A percentile compares a stretch with the other conserved stretches of the same genome.
phyloP scores from a whole-genome alignment of 2,113 vertebrate genomes.

The Nerophis ophidion region DNA sequence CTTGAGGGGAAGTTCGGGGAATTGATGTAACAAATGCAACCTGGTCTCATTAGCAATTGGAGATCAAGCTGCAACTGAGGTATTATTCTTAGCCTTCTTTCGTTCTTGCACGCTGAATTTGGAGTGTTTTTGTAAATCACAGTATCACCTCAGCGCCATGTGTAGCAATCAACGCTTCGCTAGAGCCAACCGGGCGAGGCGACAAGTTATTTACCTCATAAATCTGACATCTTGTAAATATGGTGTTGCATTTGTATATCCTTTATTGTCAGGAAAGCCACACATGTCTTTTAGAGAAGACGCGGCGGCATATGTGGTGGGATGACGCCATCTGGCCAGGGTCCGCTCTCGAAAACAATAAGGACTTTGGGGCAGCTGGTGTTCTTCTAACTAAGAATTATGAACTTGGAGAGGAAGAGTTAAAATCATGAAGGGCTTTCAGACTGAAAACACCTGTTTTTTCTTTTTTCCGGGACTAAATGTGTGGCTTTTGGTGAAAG shows the following conservation, averaged over 20 bases:
- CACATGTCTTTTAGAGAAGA: slow-evolving; percentile 19
- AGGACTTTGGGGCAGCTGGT: slow-evolving; percentile 32
- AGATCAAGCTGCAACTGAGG: slow-evolving; percentile 15
- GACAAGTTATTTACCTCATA: slow-evolving; percentile 38
- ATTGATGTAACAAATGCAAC: slow-evolving; percentile 14
- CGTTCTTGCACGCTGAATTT: slow-evolving; percentile 8
- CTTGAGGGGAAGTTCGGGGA: slow-evolving; percentile 22
- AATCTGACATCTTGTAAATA: slow-evolving; percentile 48
- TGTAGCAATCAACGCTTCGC: slow-evolving; percentile 40
- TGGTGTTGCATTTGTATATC: slow-evolving; percentile 32
- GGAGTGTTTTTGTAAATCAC: slow-evolving; percentile 36
- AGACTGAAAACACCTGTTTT: slow-evolving; percentile 6
- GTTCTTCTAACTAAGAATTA: slow-evolving; percentile 19
- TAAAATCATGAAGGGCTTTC: neutral
- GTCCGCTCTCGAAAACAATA: slow-evolving; percentile 16
- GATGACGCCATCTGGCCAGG: slow-evolving; percentile 14
- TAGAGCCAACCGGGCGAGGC: slow-evolving; percentile 9
- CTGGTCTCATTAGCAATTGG: neutral
- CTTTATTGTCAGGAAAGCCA: slow-evolving; percentile 40
- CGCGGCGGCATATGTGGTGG: slow-evolving; percentile 1
- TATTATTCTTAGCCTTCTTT: slow-evolving; percentile 28
- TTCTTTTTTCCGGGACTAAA: neutral
- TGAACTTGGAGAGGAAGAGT: slow-evolving; percentile 23
- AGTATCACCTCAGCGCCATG: slow-evolving; percentile 7
- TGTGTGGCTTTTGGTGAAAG: neutral